Conservation (phyloP, 2,797 vertebrate genomes). For the Anguilla obscura region DNA sequence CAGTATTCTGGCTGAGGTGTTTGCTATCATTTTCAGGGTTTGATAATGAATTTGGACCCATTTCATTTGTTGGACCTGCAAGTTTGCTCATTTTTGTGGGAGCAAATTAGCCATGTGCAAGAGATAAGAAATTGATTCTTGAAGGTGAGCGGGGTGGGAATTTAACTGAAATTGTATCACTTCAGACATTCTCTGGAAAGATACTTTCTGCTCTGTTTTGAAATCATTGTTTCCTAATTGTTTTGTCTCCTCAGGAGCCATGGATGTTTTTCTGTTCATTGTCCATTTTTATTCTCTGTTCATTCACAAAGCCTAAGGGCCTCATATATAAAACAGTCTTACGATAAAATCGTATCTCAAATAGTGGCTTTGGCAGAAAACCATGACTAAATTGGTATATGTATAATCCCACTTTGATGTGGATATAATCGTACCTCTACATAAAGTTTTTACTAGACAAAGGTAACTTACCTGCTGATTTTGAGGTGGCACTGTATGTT, state of each 20-base stretch:
- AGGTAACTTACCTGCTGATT: no score
- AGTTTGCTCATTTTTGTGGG: not conserved
- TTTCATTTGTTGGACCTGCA: not conserved
- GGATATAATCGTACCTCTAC: no score
- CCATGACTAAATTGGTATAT: no score
- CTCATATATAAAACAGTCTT: not conserved
- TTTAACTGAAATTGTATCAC: not conserved
- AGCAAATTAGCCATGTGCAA: not conserved
- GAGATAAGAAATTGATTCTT: not conserved
- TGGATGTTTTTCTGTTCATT: not conserved
- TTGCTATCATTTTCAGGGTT: not conserved
- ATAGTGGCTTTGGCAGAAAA: no score
- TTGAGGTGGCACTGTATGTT: no score
- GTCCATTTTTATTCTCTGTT: slow-evolving; percentile 11
- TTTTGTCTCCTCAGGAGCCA: slow-evolving; percentile 16
- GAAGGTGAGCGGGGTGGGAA: not conserved
- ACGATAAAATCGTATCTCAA: no score
- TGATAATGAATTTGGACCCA: not conserved
- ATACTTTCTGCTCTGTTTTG: slow-evolving; percentile 17
- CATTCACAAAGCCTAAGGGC: not conserved
- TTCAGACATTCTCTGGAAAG: not conserved
- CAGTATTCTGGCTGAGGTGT: not conserved
- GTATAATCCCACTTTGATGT: no score
- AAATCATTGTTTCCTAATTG: slow-evolving; percentile 32
- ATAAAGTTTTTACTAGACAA: no score